These are phyloP conservation scores for Cotesia chilonis DNA, from an alignment of 1,140 invertebrate genomes.

Conservation along the genomic window DNA sequence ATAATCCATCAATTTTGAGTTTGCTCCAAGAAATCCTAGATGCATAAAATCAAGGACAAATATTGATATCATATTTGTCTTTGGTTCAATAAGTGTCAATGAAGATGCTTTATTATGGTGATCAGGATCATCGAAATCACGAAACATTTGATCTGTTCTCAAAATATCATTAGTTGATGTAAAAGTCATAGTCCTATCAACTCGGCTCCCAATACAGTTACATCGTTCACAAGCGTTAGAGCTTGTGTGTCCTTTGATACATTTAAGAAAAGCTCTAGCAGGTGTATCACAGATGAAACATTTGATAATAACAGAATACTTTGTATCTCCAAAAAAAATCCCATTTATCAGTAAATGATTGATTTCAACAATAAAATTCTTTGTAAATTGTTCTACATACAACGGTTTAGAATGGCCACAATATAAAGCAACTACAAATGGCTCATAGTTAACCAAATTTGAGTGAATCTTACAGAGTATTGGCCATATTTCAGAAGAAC, in stretches of 20 bases:
- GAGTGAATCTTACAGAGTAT: slow-evolving; percentile 33
- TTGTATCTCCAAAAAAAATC: slow-evolving; percentile 12
- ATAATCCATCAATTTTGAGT: slow-evolving; percentile 14
- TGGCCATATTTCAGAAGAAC: slow-evolving; percentile 32
- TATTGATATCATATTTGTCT: slow-evolving; percentile 22
- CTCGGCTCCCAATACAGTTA: slow-evolving; percentile 12
- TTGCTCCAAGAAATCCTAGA: slow-evolving; percentile 28
- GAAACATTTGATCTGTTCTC: slow-evolving; percentile 27
- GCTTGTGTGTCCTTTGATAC: slow-evolving; percentile 23
- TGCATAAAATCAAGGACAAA: slow-evolving; percentile 38
- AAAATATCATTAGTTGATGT: background rate
- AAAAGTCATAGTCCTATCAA: slow-evolving; percentile 24
- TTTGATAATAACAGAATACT: slow-evolving; percentile 26
- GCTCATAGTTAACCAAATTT: slow-evolving; percentile 29
- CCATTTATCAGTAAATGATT: slow-evolving; percentile 27
- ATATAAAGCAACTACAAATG: slow-evolving; percentile 28
- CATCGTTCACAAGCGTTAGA: slow-evolving; percentile 29
- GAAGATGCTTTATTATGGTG: slow-evolving; percentile 29
- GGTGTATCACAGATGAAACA: slow-evolving; percentile 35
- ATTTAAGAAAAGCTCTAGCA: slow-evolving; percentile 31
- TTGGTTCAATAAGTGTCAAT: slow-evolving; percentile 21
- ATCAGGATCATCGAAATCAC: slow-evolving; percentile 18
- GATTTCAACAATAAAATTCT: slow-evolving; percentile 26
- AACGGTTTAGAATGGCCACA: slow-evolving; percentile 31
- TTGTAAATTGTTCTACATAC: slow-evolving; percentile 25